phyloP scores from a whole-genome alignment of 2,797 vertebrate species.

The Hippopotamyrus pictus region DNA sequence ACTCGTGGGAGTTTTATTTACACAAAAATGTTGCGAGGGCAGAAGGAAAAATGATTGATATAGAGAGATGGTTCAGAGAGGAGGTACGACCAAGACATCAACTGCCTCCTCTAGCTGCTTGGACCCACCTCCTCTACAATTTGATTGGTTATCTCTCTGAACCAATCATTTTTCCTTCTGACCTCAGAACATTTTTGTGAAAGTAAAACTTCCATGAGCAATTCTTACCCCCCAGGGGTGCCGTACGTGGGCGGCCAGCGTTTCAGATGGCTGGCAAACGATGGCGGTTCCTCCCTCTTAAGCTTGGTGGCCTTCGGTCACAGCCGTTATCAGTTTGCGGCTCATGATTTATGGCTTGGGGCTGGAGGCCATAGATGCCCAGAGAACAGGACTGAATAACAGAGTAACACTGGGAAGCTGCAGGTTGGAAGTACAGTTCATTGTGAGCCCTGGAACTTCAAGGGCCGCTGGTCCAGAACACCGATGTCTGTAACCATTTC shows the following conservation, averaged over 20 bases:
- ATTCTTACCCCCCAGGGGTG: background rate
- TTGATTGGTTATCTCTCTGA: background rate
- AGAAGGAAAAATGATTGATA: background rate
- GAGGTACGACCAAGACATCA: background rate
- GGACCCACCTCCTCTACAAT: background rate
- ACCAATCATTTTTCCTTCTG: background rate
- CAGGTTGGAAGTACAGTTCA: background rate
- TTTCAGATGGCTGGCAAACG: background rate
- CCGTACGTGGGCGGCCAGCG: background rate
- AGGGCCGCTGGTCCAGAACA: background rate
- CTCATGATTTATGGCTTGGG: background rate
- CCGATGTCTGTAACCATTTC: background rate
- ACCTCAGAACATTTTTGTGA: background rate
- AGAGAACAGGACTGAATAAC: background rate
- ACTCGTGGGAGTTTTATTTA: background rate
- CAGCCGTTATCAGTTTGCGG: background rate
- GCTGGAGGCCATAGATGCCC: background rate
- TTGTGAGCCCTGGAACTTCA: background rate
- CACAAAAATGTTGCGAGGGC: background rate
- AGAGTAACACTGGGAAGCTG: background rate
- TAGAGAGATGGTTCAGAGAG: background rate
- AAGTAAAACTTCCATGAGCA: background rate
- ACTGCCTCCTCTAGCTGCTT: background rate
- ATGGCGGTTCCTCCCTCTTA: background rate
- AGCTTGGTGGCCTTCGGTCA: background rate